Evolutionary conservation across 2,797 vertebrate species (phyloP).

Genomic region (Lophotriccus pileatus): DNA sequence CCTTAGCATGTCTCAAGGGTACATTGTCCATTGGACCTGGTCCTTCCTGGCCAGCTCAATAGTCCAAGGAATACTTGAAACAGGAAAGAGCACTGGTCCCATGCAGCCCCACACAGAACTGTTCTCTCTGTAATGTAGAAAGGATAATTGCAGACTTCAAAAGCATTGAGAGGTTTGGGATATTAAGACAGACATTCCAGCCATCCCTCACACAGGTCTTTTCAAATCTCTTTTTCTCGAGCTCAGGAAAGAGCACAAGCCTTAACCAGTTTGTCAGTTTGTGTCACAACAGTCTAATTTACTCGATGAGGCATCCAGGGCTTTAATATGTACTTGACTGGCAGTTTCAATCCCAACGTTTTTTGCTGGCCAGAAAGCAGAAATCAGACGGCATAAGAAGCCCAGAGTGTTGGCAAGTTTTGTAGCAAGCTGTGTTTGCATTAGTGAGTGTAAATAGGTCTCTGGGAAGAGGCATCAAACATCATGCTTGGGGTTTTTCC

Average conservation of each 20-base stretch:
- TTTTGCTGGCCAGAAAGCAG: neutral
- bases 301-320: neutral
- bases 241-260: neutral
- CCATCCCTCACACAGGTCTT: neutral
- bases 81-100: neutral
- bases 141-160: neutral
- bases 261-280: neutral
- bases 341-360: neutral
- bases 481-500: neutral
- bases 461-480: neutral
- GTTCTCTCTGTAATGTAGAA: accelerated
- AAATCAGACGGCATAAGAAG: neutral
- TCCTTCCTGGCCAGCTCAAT: neutral
- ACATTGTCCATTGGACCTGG: neutral
- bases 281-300: constrained; percentile 18
- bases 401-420: neutral
- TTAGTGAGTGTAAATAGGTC: neutral
- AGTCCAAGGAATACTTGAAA: neutral
- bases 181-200: neutral
- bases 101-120: neutral
- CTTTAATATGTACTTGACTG: neutral
- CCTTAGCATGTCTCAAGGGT: neutral
- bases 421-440: constrained; percentile 19
- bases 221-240: neutral
- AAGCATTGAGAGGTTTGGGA: neutral